Evolutionary conservation across 92 coral and sea anemone genomes (phyloP).

Genomic region (Epizoanthus stellaris): DNA sequence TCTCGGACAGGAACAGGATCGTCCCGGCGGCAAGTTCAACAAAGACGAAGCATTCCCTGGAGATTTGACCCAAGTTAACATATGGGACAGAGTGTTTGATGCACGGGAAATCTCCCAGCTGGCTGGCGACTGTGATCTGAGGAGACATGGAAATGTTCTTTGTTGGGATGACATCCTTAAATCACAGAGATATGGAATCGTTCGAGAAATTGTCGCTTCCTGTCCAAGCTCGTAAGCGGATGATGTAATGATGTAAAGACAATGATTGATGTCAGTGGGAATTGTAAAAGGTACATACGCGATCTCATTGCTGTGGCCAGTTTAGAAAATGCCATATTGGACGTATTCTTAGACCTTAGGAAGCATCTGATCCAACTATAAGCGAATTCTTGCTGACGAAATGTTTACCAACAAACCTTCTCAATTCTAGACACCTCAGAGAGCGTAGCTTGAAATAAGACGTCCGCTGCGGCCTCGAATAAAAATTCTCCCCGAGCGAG

Average conservation of each 20-base stretch:
- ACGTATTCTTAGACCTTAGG: background rate
- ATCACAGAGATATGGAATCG: conserved; percentile 27
- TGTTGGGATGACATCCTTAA: conserved; percentile 41
- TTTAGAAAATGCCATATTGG: background rate
- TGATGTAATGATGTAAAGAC: background rate
- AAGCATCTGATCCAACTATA: too few relatives aligned
- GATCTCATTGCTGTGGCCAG: background rate
- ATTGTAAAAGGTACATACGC: background rate
- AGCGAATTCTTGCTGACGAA: too few relatives aligned
- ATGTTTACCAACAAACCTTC: too few relatives aligned
- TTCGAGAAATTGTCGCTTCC: conserved; percentile 14
- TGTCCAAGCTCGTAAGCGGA: background rate
- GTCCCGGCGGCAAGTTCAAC: conserved; percentile 37
- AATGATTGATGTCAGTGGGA: background rate
- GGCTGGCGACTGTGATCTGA: conserved; percentile 17
- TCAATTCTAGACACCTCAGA: too few relatives aligned
- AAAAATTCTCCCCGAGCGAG: too few relatives aligned
- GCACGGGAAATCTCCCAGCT: conserved; percentile 18
- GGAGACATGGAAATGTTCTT: conserved; percentile 18
- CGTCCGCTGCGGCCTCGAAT: too few relatives aligned
- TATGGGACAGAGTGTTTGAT: conserved; percentile 28
- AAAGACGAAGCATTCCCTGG: conserved; percentile 40
- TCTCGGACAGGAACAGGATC: conserved; percentile 37
- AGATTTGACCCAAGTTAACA: conserved; percentile 21
- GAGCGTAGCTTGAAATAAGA: too few relatives aligned